Conservation (phyloP, 2,113 vertebrate species). For the Hippocampus zosterae region DNA sequence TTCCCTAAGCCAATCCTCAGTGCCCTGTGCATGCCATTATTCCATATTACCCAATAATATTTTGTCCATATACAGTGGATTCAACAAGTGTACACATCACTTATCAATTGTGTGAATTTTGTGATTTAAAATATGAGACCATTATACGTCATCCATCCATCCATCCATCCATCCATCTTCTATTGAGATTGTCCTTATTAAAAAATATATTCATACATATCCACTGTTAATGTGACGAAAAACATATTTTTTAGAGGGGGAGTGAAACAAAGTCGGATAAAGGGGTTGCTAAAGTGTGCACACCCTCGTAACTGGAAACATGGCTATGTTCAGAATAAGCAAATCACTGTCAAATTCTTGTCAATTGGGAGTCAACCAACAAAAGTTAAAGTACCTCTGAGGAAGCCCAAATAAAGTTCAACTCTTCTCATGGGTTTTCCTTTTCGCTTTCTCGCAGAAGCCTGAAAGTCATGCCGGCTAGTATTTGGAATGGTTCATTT, state of each 20-base stretch:
- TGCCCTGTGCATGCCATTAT: conserved; percentile 63
- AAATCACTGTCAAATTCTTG: too few relatives aligned
- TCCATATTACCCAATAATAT: conserved; percentile 13
- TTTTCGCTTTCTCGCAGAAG: too few relatives aligned
- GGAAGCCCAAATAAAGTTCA: too few relatives aligned
- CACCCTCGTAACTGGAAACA: background rate
- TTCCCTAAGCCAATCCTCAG: conserved; percentile 45
- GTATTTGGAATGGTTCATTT: too few relatives aligned
- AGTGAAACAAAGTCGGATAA: background rate
- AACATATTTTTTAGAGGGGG: background rate
- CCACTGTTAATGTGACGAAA: background rate
- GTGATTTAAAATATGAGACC: background rate
- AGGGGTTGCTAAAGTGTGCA: background rate
- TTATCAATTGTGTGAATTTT: background rate
- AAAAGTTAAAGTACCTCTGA: too few relatives aligned
- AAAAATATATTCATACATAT: too few relatives aligned
- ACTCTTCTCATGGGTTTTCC: too few relatives aligned
- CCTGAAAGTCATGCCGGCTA: too few relatives aligned
- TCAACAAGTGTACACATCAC: background rate
- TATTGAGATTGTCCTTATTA: background rate
- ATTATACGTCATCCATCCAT: background rate
- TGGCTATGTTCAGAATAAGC: too few relatives aligned
- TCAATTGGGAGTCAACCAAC: too few relatives aligned
- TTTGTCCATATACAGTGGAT: background rate
- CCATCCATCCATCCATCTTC: background rate